Percentiles rank a stretch among this genome's conserved stretches.
phyloP scores from a whole-genome alignment of 2,797 vertebrate genomes.

The Menidia menidia region DNA sequence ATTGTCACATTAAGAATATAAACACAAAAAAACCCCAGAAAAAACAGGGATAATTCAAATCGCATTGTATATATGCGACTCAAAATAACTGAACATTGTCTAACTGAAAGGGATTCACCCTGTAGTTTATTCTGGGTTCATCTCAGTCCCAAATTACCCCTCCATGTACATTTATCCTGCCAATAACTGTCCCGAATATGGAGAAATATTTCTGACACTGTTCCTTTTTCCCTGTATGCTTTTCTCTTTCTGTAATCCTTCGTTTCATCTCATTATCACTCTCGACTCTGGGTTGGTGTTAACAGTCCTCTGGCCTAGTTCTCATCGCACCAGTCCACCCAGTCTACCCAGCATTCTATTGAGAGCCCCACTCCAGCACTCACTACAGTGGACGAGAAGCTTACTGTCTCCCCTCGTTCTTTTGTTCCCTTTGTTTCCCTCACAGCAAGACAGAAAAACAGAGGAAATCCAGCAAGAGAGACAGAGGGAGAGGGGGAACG shows the following conservation, averaged over 20 bases:
- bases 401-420: conserved; percentile 74
- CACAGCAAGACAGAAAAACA: conserved; percentile 78
- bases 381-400: conserved; percentile 72
- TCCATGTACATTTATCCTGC: conserved; percentile 1
- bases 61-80: no score
- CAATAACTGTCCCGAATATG: conserved; percentile 21
- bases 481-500: conserved; percentile 48
- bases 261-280: conserved; percentile 52
- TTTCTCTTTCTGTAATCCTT: conserved; percentile 33
- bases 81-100: no score
- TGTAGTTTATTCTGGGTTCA: no score
- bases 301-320: conserved; percentile 73
- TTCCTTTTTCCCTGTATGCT: not conserved
- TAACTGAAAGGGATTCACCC: no score
- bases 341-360: conserved; percentile 56
- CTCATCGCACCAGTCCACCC: conserved; percentile 64
- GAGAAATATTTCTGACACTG: conserved; percentile 9
- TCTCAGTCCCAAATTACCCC: no score
- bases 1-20: no score
- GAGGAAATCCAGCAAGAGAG: conserved; percentile 74
- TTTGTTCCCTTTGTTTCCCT: conserved; percentile 79
- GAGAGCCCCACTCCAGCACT: conserved; percentile 67
- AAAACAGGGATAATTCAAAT: no score
- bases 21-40: no score
- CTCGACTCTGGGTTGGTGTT: conserved; percentile 50